These are phyloP conservation scores for Brachypodius melanocephalos DNA, from an alignment of 2,113 vertebrate species.

Conservation along the genomic window DNA sequence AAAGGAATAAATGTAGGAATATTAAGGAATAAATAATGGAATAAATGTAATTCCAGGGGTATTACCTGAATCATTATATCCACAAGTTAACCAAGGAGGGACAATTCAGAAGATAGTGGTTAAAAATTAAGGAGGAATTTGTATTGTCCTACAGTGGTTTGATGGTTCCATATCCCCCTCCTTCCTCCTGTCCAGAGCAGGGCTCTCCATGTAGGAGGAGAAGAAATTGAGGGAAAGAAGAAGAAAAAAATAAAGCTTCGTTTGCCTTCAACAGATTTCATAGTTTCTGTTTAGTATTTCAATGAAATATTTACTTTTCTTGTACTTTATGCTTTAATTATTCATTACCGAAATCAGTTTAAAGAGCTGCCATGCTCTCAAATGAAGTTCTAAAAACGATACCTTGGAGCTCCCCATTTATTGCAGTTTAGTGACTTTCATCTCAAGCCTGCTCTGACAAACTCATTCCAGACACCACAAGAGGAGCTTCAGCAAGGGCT, in stretches of 20 bases:
- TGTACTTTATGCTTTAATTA: constrained; percentile 47
- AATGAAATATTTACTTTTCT: constrained; percentile 59
- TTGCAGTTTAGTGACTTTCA: not conserved
- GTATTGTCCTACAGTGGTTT: not conserved
- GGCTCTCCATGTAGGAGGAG: not conserved
- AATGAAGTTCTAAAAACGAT: not conserved
- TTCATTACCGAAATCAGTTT: constrained; percentile 27
- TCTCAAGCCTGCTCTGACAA: not conserved
- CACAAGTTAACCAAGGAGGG: not conserved
- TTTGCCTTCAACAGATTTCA: not conserved
- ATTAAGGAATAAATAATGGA: too few species aligned
- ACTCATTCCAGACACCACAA: not conserved
- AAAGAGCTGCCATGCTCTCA: constrained; percentile 30
- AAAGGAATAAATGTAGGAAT: not conserved
- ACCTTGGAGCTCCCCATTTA: not conserved
- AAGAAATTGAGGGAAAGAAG: rapidly evolving
- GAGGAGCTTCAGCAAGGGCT: not conserved
- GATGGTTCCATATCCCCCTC: not conserved
- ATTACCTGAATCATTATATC: not conserved
- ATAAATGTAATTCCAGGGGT: too few species aligned
- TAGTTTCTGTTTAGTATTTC: constrained; percentile 37
- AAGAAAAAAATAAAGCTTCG: not conserved
- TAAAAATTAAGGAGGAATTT: not conserved
- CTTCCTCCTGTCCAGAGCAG: not conserved
- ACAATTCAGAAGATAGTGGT: not conserved